A percentile compares a stretch with the other conserved stretches of the same genome.
Conservation (phyloP, 2,113 vertebrate species). For the Phoxinus phoxinus region DNA sequence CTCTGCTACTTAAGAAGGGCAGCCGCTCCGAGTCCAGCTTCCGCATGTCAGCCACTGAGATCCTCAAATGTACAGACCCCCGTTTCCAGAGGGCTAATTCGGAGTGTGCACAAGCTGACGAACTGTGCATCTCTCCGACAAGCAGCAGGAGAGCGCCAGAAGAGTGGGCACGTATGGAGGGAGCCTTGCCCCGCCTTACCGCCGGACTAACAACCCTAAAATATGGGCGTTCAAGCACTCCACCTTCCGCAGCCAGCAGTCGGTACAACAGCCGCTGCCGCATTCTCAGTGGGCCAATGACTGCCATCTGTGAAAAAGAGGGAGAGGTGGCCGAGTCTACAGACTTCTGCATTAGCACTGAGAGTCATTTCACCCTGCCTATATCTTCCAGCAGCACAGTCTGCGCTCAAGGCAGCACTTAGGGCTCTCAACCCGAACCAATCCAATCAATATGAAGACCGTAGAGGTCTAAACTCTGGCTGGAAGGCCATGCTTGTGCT, state of each 20-base stretch:
- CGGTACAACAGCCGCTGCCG: slow-evolving; percentile 84
- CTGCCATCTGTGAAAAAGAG: slow-evolving; percentile 87
- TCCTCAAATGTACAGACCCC: slow-evolving; percentile 81
- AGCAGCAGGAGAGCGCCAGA: slow-evolving; percentile 78
- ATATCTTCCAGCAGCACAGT: slow-evolving; percentile 62
- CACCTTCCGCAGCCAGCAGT: slow-evolving; percentile 87
- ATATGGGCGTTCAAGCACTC: slow-evolving; percentile 83
- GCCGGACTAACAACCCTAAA: slow-evolving; percentile 64
- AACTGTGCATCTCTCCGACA: slow-evolving; percentile 63
- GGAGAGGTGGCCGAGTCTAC: slow-evolving; percentile 77
- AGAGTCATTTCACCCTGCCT: slow-evolving; percentile 47
- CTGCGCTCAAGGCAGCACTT: slow-evolving; percentile 69
- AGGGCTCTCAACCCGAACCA: slow-evolving; percentile 19
- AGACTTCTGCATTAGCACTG: slow-evolving; percentile 64
- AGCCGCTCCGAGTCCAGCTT: slow-evolving; percentile 80
- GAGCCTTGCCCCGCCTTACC: slow-evolving; percentile 81
- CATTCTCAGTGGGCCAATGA: slow-evolving; percentile 89
- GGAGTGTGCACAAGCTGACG: slow-evolving; percentile 55
- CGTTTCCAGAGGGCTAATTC: slow-evolving; percentile 71
- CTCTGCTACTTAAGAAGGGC: slow-evolving; percentile 89
- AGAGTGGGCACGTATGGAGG: slow-evolving; percentile 83
- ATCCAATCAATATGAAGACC: slow-evolving; percentile 14
- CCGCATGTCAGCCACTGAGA: slow-evolving; percentile 89
- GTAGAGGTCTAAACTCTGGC: slow-evolving; percentile 12
- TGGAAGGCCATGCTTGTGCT: slow-evolving; percentile 35